Conservation (phyloP, 2,888 invertebrate species). For the Chironomus tentans region DNA sequence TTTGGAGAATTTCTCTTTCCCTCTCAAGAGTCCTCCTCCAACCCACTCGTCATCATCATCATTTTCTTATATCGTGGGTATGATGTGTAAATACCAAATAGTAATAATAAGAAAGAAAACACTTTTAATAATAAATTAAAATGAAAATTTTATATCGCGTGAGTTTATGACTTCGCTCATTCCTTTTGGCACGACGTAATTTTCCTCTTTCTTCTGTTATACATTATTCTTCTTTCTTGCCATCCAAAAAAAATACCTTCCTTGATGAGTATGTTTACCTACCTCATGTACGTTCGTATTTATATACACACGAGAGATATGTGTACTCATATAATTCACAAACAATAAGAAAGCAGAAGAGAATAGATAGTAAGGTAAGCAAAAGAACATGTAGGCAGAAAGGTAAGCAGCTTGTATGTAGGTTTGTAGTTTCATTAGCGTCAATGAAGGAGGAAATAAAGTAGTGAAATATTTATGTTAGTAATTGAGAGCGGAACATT, state of each 20-base stretch:
- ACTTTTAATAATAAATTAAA: constrained; percentile 25
- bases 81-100: constrained; percentile 18
- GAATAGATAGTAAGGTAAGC: not conserved
- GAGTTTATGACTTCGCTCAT: constrained; percentile 7
- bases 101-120: not conserved
- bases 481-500: no score
- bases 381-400: not conserved
- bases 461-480: not conserved
- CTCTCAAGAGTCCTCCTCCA: no score
- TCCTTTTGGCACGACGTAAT: not conserved
- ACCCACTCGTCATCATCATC: not conserved
- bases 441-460: not conserved
- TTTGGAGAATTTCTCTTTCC: no score
- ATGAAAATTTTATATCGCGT: constrained; percentile 27
- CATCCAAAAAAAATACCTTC: not conserved
- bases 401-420: not conserved
- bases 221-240: not conserved
- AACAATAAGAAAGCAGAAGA: not conserved
- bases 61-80: not conserved
- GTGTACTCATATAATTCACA: not conserved
- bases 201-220: not conserved
- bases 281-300: not conserved
- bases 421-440: not conserved
- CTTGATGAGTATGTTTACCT: not conserved
- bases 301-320: not conserved